Evolutionary conservation across 2,888 invertebrate species (phyloP).

Genomic region (Cataglyphis livida): DNA sequence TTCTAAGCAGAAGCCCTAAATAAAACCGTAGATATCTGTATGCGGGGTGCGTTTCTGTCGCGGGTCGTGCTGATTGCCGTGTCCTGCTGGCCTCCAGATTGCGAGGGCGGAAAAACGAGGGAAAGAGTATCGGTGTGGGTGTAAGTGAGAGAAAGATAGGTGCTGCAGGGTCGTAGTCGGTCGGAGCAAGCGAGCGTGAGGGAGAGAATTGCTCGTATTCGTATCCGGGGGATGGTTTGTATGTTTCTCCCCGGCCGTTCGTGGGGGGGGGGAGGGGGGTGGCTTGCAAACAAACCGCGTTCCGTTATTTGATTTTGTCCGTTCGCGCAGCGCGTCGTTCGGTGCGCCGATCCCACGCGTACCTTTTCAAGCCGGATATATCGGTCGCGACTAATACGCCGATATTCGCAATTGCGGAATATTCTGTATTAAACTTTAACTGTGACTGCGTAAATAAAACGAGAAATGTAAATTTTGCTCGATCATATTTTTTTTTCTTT

Average conservation of each 20-base stretch:
- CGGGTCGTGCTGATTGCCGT: constrained; percentile 77
- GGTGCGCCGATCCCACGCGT: constrained; percentile 57
- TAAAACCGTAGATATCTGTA: constrained; percentile 77
- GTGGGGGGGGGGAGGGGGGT: constrained; percentile 61
- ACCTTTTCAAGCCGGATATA: constrained; percentile 64
- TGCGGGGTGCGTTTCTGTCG: constrained; percentile 73
- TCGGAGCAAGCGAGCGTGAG: constrained; percentile 41
- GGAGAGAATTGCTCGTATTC: constrained; percentile 63
- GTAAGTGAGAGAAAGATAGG: constrained; percentile 2
- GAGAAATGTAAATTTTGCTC: background rate
- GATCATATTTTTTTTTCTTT: background rate
- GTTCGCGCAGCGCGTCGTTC: constrained; percentile 61
- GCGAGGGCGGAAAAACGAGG: constrained; percentile 59
- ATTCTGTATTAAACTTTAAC: constrained; percentile 19
- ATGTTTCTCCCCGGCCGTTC: constrained; percentile 71
- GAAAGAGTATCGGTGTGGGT: background rate
- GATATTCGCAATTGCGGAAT: constrained; percentile 47
- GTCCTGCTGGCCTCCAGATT: constrained; percentile 73
- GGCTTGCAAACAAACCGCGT: constrained; percentile 82
- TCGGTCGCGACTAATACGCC: constrained; percentile 63
- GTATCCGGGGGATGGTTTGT: constrained; percentile 68
- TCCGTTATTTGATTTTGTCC: constrained; percentile 81
- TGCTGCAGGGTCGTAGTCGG: constrained; percentile 8
- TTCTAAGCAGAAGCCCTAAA: constrained; percentile 76
- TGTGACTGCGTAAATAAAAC: background rate